These are phyloP conservation scores for Diarsia rubi DNA, from an alignment of 2,888 invertebrate genomes.

Conservation along the genomic window DNA sequence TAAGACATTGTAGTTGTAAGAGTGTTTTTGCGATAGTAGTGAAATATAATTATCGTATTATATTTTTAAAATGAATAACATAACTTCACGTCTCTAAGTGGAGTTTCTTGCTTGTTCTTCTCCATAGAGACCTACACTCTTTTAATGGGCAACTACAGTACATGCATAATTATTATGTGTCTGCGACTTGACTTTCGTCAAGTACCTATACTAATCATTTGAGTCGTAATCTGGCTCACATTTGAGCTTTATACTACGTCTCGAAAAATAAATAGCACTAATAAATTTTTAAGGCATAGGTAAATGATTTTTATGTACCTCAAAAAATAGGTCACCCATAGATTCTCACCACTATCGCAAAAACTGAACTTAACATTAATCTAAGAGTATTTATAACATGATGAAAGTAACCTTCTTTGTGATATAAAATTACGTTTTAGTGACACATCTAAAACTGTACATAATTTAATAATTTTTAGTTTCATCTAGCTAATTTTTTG, in stretches of 20 bases:
- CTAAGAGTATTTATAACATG: slow-evolving; percentile 14
- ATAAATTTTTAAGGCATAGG: no score
- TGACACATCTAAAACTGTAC: slow-evolving; percentile 28
- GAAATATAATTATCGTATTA: no score
- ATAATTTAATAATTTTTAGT: slow-evolving; percentile 42
- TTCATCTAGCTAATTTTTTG: slow-evolving; percentile 51
- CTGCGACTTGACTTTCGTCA: no score
- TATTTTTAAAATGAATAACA: no score
- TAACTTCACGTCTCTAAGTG: no score
- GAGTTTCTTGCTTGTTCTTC: no score
- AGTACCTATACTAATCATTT: not conserved
- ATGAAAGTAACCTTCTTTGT: not conserved
- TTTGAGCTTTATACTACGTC: not conserved
- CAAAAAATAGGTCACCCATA: no score
- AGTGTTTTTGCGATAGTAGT: slow-evolving; percentile 9
- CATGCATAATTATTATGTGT: no score
- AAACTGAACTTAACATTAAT: slow-evolving; percentile 12
- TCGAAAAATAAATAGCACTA: not conserved
- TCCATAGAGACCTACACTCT: no score
- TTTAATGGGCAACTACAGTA: no score
- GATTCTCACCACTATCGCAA: not conserved
- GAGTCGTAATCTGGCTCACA: not conserved
- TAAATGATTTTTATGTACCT: not conserved
- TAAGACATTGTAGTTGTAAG: not conserved
- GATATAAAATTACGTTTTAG: slow-evolving; percentile 3